phyloP scores from a whole-genome alignment of 2,888 invertebrate species.

The Luperina nickerlii region DNA sequence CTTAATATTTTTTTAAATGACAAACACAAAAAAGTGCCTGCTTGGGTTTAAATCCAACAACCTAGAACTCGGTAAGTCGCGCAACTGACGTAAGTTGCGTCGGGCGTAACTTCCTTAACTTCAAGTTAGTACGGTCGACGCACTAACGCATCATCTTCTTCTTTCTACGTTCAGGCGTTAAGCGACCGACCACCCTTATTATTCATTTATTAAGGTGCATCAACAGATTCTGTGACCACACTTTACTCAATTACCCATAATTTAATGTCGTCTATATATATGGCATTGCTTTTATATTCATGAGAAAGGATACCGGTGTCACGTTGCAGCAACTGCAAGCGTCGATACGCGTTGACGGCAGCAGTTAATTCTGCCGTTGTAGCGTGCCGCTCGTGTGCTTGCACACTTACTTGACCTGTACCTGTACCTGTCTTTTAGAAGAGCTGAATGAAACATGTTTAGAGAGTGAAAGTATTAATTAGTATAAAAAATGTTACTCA shows the following conservation, averaged over 20 bases:
- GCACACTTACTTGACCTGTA: neutral
- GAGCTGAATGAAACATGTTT: neutral
- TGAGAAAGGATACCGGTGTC: neutral
- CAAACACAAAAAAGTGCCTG: too few species aligned
- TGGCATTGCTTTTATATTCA: neutral
- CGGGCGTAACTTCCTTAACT: neutral
- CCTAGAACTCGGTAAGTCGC: too few species aligned
- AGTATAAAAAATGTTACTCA: conserved; percentile 37
- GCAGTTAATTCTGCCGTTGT: neutral
- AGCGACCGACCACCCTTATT: neutral
- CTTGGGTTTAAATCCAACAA: too few species aligned
- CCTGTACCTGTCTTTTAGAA: neutral
- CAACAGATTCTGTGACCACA: too few species aligned
- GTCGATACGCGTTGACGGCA: neutral
- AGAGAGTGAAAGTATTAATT: neutral
- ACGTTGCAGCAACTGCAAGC: neutral
- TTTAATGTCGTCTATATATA: neutral
- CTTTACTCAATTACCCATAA: too few species aligned
- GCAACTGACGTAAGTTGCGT: neutral
- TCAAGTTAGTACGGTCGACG: neutral
- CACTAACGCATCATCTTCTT: neutral
- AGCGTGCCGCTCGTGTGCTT: too few species aligned
- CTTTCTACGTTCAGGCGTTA: neutral
- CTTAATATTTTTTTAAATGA: too few species aligned
- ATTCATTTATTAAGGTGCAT: too few species aligned